phyloP scores from a whole-genome alignment of 2,888 invertebrate genomes.

The Patella caerulea region DNA sequence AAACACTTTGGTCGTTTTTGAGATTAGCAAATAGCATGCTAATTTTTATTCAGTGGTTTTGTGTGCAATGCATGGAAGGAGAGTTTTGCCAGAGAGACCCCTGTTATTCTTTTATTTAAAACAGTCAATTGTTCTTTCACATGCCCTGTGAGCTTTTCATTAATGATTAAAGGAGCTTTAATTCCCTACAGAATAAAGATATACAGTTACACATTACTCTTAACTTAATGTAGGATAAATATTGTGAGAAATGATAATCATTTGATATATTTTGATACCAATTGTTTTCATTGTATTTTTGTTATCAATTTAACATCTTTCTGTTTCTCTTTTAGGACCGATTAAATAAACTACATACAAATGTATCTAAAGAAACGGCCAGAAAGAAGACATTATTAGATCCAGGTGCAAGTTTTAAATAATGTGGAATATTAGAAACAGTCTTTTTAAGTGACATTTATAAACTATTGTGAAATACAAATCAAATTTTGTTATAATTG shows the following conservation, averaged over 20 bases:
- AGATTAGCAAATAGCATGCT: no score
- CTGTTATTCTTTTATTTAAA: no score
- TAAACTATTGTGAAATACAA: not conserved
- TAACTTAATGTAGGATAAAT: not conserved
- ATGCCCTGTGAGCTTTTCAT: no score
- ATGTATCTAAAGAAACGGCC: constrained; percentile 85
- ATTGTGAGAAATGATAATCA: not conserved
- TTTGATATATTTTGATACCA: not conserved
- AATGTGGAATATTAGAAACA: not conserved
- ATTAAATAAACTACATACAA: constrained; percentile 85
- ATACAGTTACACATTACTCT: not conserved
- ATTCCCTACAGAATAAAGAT: no score
- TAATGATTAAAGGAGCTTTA: no score
- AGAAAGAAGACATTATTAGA: constrained; percentile 72
- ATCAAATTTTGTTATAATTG: no score
- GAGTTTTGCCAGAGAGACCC: no score
- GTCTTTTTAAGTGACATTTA: not conserved
- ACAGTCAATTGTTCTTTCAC: no score
- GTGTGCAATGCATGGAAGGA: no score
- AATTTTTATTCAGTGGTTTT: no score
- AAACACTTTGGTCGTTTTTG: no score
- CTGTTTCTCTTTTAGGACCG: constrained; percentile 77
- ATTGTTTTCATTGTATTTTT: not conserved
- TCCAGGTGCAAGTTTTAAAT: constrained; percentile 34
- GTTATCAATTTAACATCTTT: not conserved